These are phyloP conservation scores for Bombus turneri DNA, from an alignment of 1,140 invertebrate genomes.

Conservation along the genomic window DNA sequence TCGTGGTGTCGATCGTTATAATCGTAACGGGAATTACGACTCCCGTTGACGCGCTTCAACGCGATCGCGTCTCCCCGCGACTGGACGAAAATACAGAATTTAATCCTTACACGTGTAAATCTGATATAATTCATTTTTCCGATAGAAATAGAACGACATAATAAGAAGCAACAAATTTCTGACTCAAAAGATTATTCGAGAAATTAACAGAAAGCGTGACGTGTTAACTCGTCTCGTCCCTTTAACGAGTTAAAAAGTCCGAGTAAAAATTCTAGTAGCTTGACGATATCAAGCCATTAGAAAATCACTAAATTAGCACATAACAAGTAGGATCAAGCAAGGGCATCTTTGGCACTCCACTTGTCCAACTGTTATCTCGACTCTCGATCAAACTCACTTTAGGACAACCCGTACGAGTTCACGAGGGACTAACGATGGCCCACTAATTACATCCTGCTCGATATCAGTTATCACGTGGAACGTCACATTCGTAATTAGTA, in stretches of 20 bases:
- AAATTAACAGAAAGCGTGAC: too few relatives aligned
- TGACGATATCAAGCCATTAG: neutral
- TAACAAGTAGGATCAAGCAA: neutral
- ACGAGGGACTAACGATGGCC: conserved; percentile 7
- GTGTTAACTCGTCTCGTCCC: too few relatives aligned
- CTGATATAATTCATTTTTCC: too few relatives aligned
- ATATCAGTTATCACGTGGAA: conserved; percentile 25
- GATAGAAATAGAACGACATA: too few relatives aligned
- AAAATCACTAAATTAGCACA: neutral
- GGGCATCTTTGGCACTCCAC: neutral
- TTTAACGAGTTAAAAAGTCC: neutral
- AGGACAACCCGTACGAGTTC: neutral
- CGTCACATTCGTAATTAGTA: conserved; percentile 45
- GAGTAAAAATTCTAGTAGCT: neutral
- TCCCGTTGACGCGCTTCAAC: too few relatives aligned
- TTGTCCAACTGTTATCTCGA: neutral
- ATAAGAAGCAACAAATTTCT: too few relatives aligned
- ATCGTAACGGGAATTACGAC: too few relatives aligned
- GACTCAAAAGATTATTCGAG: too few relatives aligned
- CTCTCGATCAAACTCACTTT: neutral
- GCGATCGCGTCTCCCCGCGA: too few relatives aligned
- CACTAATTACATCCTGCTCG: conserved; percentile 31
- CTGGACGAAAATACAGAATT: too few relatives aligned
- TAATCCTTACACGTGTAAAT: too few relatives aligned
- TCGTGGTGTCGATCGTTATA: too few relatives aligned